phyloP scores from a whole-genome alignment of 2,113 vertebrate genomes.

The Pampusana beccarii region DNA sequence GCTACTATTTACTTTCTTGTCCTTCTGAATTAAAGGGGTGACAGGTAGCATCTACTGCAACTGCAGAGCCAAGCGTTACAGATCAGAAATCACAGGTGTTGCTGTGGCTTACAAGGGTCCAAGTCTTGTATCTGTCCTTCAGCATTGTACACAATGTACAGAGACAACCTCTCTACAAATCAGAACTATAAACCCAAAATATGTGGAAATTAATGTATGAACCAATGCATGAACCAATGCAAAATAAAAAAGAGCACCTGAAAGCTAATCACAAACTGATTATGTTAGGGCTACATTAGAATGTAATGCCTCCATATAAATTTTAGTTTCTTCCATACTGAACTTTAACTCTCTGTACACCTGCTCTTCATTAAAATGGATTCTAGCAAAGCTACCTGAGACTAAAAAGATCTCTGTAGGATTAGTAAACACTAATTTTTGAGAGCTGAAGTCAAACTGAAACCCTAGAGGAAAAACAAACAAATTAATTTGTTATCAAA shows the following conservation, averaged over 20 bases:
- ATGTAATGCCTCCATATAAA: not conserved
- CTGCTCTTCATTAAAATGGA: not conserved
- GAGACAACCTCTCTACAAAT: not conserved
- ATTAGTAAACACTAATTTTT: not conserved
- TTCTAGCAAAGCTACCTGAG: not conserved
- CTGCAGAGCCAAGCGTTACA: not conserved
- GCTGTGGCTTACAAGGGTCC: not conserved
- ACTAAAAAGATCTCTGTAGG: not conserved
- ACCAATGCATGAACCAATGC: not conserved
- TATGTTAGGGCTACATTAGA: not conserved
- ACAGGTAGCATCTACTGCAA: not conserved
- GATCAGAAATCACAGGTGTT: not conserved
- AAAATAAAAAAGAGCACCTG: not conserved
- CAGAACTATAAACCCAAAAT: not conserved
- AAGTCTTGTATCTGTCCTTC: not conserved
- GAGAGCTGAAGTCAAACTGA: not conserved
- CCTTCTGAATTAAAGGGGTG: no score
- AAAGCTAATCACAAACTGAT: not conserved
- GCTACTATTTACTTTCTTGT: no score
- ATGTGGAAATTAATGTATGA: not conserved
- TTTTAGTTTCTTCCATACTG: not conserved
- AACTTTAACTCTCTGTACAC: not conserved
- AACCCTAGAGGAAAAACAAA: not conserved
- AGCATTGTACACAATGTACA: not conserved
- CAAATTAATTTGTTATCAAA: not conserved